phyloP scores from a whole-genome alignment of 2,113 vertebrate species.

The Riparia riparia region DNA sequence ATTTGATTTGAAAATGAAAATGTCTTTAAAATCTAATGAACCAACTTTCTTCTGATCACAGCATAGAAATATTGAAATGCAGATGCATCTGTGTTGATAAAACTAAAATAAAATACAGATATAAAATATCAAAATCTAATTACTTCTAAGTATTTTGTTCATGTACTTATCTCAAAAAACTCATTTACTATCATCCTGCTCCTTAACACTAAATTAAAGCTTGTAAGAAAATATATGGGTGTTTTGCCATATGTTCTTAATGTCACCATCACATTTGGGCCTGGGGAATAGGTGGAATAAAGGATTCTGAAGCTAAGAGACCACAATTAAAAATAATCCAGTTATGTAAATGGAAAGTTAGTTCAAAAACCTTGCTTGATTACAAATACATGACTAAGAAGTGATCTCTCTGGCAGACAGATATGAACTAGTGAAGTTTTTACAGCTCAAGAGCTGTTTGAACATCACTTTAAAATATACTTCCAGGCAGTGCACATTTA shows the following conservation, averaged over 20 bases:
- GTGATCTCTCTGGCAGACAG: not conserved
- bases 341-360: not conserved
- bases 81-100: not conserved
- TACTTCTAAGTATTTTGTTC: not conserved
- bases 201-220: not conserved
- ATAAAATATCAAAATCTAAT: not conserved
- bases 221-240: not conserved
- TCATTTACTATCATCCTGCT: not conserved
- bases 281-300: not conserved
- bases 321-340: not conserved
- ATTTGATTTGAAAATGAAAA: conserved; percentile 3
- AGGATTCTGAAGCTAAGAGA: not conserved
- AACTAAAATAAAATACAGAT: not conserved
- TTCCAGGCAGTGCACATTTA: not conserved
- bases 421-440: not conserved
- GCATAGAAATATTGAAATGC: not conserved
- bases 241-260: not conserved
- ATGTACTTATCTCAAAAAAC: not conserved
- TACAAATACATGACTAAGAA: not conserved
- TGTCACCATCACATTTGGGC: not conserved
- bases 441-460: not conserved
- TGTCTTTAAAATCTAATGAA: not conserved
- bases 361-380: not conserved
- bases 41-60: not conserved
- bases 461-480: not conserved